These are phyloP conservation scores for Sebastes melanostomus DNA, from an alignment of 2,797 vertebrate species.

Conservation along the genomic window DNA sequence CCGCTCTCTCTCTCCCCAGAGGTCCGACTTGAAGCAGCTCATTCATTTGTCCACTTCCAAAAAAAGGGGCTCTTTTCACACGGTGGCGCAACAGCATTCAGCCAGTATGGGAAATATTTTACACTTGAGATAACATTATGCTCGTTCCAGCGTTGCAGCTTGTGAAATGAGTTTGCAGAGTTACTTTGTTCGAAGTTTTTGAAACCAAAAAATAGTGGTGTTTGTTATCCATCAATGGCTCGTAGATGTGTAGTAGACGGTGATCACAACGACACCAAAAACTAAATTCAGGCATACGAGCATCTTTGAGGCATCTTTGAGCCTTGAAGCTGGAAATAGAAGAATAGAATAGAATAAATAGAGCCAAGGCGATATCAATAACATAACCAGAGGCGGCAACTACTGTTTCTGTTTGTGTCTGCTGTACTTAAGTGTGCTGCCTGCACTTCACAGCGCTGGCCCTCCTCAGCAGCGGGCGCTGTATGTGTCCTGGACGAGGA, in stretches of 20 bases:
- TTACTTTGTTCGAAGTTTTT: neutral
- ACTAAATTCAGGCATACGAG: neutral
- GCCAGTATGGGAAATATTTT: conserved; percentile 1
- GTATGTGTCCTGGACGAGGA: conserved; percentile 58
- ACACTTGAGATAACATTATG: neutral
- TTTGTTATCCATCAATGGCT: neutral
- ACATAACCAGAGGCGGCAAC: conserved; percentile 50
- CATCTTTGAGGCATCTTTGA: neutral
- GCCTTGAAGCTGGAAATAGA: conserved; percentile 32
- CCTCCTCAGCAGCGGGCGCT: conserved; percentile 53
- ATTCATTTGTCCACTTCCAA: conserved; percentile 59
- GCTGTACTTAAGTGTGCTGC: conserved; percentile 48
- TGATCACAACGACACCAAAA: neutral
- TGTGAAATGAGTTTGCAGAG: neutral
- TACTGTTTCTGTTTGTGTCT: conserved; percentile 50
- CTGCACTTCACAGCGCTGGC: conserved; percentile 53
- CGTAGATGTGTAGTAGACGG: neutral
- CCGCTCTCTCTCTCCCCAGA: conserved; percentile 12
- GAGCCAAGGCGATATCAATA: conserved; percentile 43
- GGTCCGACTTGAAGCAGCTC: conserved; percentile 55
- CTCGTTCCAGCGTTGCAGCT: neutral
- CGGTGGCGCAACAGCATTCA: neutral
- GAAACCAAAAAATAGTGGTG: neutral
- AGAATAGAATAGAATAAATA: conserved; percentile 35
- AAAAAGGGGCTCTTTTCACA: conserved; percentile 16